Evolutionary conservation across 2,888 invertebrate species (phyloP), one percentile per base, ranked within the genome.

Genomic region (Zeuzera pyrina): DNA sequence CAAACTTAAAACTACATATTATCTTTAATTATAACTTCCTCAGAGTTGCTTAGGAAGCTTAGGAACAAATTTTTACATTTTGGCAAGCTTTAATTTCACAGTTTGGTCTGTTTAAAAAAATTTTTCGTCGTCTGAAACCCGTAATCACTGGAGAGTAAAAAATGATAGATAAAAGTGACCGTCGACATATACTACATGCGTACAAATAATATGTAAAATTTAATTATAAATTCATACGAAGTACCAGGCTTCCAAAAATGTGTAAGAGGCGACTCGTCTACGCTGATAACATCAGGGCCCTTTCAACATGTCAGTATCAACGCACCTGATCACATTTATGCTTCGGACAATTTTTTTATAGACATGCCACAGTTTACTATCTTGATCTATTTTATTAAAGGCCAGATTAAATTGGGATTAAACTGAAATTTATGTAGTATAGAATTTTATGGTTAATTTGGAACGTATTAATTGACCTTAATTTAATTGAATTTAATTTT

Each of bases 211-310:
- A 19, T 19, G 8, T 8, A 6, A 34, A 30, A 31, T 26, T 27
- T 29, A 62, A 77, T 70, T 77, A 74, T 31, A 26, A 62, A 77
- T 71, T 77, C 76, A 73, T 68, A 71, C 64, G 63, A 61, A 62
- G 70, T 73, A 76, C 71, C 64, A 77, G 72, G 74, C 64, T 57
- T 56, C 61, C 68, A 76, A 67, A 76, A 71, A 59, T 61, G 63
- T 68, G 66, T 67, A 73, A 72, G 72, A 77, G 71, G 57, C 53
- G 50, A 49, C 43, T 49, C 43, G 35, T 41, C 45, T 36, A 39
- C 39, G n/a, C 34, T 41, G 61, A 61, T 70, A 64, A 65, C 34
- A 70, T 70, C 69, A 48, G 60, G 63, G 57, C 47, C 62, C 62
- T 73, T 72, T 73, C 73, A 72, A 68, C 70, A 50, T 52, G 52